Percentiles rank a stretch among this genome's conserved stretches.
Conservation (phyloP, 2,113 vertebrate genomes). For the Mormyrus lacerda region DNA sequence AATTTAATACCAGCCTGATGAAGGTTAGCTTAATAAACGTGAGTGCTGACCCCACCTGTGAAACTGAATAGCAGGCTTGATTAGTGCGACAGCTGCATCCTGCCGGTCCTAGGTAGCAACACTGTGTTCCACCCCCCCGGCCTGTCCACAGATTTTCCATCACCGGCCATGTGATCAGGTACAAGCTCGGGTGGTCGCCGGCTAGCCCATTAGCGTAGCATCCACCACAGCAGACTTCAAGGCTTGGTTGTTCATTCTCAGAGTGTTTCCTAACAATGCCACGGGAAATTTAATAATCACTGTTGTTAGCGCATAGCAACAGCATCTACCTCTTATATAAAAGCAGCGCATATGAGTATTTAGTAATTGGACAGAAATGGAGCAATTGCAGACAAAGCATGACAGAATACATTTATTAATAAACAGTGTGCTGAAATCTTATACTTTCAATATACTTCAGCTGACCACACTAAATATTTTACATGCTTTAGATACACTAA, state of each 20-base stretch:
- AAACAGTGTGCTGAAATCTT: neutral
- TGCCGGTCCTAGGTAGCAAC: neutral
- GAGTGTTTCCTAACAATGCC: neutral
- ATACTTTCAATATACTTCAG: neutral
- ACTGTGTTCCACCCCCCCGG: constrained; percentile 22
- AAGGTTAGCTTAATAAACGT: constrained; percentile 50
- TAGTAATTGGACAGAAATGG: neutral
- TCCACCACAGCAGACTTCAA: neutral
- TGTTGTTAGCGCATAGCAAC: neutral
- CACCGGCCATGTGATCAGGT: neutral
- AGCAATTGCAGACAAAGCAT: neutral
- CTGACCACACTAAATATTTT: neutral
- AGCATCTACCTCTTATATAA: neutral
- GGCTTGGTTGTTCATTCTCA: neutral
- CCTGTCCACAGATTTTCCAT: neutral
- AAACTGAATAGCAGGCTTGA: constrained; percentile 6
- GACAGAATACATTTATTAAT: neutral
- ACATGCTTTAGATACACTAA: constrained; percentile 4
- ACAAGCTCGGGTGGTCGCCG: neutral
- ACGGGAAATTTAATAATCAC: neutral
- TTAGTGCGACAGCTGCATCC: constrained; percentile 12
- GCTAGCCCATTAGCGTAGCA: neutral
- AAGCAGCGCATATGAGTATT: neutral
- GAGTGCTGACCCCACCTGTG: neutral
- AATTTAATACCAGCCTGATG: constrained; percentile 38